phyloP scores from a whole-genome alignment of 2,888 invertebrate genomes.

The Rhodophaea formosa region DNA sequence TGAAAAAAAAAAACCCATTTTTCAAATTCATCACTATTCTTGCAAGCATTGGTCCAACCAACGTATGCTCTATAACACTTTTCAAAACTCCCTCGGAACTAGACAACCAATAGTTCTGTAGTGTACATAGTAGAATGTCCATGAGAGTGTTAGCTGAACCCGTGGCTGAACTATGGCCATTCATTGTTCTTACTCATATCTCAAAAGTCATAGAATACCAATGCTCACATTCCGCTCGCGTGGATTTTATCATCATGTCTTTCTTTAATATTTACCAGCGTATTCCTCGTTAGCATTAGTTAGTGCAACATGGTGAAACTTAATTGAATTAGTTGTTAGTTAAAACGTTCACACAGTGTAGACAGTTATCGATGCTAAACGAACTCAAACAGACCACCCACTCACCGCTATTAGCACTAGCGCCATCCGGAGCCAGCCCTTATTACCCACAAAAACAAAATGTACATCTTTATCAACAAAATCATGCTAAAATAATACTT shows the following conservation, averaged over 20 bases:
- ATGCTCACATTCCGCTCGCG: too few relatives aligned
- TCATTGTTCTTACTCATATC: too few relatives aligned
- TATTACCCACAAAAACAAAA: slow-evolving; percentile 70
- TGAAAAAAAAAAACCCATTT: too few relatives aligned
- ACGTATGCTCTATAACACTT: too few relatives aligned
- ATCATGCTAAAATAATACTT: slow-evolving; percentile 17
- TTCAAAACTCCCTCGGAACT: too few relatives aligned
- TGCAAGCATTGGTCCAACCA: too few relatives aligned
- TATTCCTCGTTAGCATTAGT: slow-evolving; percentile 7
- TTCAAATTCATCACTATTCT: too few relatives aligned
- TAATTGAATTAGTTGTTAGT: slow-evolving; percentile 37
- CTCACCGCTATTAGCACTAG: slow-evolving; percentile 69
- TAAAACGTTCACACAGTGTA: slow-evolving; percentile 46
- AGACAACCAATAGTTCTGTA: too few relatives aligned
- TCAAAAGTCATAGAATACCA: too few relatives aligned
- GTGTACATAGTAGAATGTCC: too few relatives aligned
- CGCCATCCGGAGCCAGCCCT: slow-evolving; percentile 65
- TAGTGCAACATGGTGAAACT: slow-evolving; percentile 13
- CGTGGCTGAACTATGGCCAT: too few relatives aligned
- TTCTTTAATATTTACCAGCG: not conserved
- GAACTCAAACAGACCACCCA: slow-evolving; percentile 61
- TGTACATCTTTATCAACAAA: slow-evolving; percentile 48
- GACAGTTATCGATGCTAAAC: slow-evolving; percentile 41
- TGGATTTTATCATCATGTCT: not conserved
- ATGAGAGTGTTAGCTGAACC: too few relatives aligned